These are phyloP conservation scores for Xestia ashworthii DNA, from an alignment of 2,888 invertebrate species.

Conservation along the genomic window DNA sequence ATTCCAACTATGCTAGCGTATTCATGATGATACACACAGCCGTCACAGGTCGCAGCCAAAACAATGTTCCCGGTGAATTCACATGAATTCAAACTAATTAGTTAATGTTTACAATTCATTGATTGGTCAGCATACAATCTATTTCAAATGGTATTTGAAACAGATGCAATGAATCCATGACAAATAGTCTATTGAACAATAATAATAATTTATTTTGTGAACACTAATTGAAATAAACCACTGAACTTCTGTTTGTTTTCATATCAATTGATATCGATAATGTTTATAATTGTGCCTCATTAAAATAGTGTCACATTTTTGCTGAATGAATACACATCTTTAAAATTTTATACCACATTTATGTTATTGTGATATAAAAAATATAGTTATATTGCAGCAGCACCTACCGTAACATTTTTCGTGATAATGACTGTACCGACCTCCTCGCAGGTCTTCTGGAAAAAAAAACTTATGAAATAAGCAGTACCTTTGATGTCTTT, in stretches of 20 bases:
- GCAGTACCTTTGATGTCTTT: no score
- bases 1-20: not conserved
- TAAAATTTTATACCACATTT: no score
- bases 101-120: not conserved
- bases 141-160: conserved; percentile 7
- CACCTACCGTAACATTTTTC: no score
- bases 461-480: no score
- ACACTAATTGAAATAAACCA: conserved; percentile 42
- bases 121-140: not conserved
- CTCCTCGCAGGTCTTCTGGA: no score
- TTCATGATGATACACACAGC: no score
- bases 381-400: no score
- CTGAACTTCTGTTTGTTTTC: not conserved
- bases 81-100: conserved; percentile 19
- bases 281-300: conserved; percentile 2
- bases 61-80: not conserved
- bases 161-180: not conserved
- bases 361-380: no score
- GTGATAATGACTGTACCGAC: no score
- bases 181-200: not conserved
- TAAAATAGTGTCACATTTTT: not conserved
- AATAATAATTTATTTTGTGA: not conserved
- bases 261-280: conserved; percentile 3
- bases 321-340: no score
- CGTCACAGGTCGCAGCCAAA: not conserved